phyloP scores from a whole-genome alignment of 2,113 vertebrate genomes.

The Urocolius indicus region DNA sequence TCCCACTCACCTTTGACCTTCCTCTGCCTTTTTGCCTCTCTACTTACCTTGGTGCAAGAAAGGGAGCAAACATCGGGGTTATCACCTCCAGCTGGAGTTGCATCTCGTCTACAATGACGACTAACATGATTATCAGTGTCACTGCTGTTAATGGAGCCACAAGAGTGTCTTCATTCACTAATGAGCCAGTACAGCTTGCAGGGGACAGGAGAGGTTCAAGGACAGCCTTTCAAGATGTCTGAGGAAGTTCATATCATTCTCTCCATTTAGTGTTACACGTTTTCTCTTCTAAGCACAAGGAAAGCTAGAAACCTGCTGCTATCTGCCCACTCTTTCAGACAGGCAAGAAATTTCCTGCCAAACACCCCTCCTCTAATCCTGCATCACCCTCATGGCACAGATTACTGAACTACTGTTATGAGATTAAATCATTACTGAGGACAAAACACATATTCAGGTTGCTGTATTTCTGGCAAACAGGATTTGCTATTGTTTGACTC shows the following conservation, averaged over 20 bases:
- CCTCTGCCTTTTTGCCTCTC: background rate
- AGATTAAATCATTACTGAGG: background rate
- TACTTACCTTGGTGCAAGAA: conserved; percentile 24
- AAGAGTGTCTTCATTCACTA: background rate
- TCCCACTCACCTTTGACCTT: background rate
- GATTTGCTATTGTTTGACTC: conserved; percentile 12
- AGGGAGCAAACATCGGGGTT: background rate
- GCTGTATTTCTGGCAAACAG: conserved; percentile 6
- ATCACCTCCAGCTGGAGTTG: background rate
- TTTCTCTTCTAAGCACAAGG: background rate
- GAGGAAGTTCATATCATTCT: background rate
- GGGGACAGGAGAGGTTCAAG: background rate
- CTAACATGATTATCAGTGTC: background rate
- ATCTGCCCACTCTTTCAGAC: background rate
- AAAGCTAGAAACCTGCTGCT: background rate
- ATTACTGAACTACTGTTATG: background rate
- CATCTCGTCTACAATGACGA: background rate
- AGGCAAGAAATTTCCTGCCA: background rate
- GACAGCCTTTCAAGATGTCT: conserved; percentile 8
- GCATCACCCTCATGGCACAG: background rate
- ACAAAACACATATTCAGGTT: conserved; percentile 23
- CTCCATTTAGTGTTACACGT: background rate
- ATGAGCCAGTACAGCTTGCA: background rate
- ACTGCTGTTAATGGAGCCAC: background rate
- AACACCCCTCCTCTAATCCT: background rate